Base-by-base conservation (phyloP, 2,888 invertebrate genomes). In the Dascillus cervinus region DNA sequence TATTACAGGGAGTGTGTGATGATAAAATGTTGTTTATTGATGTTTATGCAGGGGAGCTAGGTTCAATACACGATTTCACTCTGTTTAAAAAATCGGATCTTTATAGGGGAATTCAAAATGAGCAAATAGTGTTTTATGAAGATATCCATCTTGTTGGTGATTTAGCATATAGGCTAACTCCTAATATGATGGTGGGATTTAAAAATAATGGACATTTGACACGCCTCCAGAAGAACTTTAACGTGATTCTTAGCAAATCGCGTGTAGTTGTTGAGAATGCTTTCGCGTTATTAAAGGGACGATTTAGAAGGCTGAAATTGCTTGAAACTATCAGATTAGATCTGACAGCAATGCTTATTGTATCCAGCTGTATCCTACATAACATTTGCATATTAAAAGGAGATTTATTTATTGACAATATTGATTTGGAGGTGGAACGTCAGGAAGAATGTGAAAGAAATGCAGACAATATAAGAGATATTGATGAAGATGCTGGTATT, bases 1-100 rank as follows among this genome's bases (percentile, higher is more conserved):
- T 43, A 9, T 22, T 55, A 6, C 51, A 52, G 35, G 52, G 41
- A 13, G 49, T 53, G 4, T 49, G 50, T 8, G 44, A 50, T 43
- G 32, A 39, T 1, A 34, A 49, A 10, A 50, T 47, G 33, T 42
- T 31, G 6, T 50, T 50, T 29, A 44, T 44, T 3, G 47, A 50
- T 26, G 31, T 53, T 3, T 46, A 34, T 29, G 47, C 46, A 11
- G 50, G 52, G 10, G 46, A 50, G 17, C 46, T 50, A n/a, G 51
- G 43, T 9, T 39, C 48, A 3, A 37, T 50, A 3, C 42, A 53
- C 17, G 47, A 52, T 20, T 37, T 34, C 9, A 34, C 39, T 21
- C 44, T 23, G 41, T 52, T 20, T 32, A 49, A 3, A 31, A 30
- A n/a, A 43, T 38, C 32, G 48, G 49, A 2, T 13, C 24, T 4